Evolutionary conservation across 2,797 vertebrate species (phyloP).

Genomic region (Hoplostethus atlanticus): DNA sequence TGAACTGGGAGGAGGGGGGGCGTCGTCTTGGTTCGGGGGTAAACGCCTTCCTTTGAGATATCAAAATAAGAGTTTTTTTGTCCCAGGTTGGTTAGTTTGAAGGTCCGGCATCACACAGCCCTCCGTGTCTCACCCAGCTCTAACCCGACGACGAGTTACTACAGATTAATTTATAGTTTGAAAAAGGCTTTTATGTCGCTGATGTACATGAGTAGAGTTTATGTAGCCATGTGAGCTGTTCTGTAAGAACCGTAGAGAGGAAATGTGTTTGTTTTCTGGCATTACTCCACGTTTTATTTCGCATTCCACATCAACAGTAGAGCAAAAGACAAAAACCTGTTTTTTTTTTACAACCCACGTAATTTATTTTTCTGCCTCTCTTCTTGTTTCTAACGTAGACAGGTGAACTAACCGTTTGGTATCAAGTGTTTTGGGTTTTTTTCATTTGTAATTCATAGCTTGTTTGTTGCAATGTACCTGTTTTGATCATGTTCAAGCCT

Average conservation of each 20-base stretch:
- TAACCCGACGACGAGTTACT: constrained; percentile 73
- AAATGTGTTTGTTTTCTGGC: constrained; percentile 58
- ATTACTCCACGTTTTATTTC: constrained; percentile 81
- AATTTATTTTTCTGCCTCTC: constrained; percentile 87
- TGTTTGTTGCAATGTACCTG: constrained; percentile 81
- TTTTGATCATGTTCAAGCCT: constrained; percentile 77
- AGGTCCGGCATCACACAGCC: constrained; percentile 12
- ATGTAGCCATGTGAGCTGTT: constrained; percentile 76
- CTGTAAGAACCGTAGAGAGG: constrained; percentile 71
- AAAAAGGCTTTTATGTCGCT: constrained; percentile 66
- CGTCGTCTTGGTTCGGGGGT: background rate
- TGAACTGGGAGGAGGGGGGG: background rate
- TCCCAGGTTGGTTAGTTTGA: constrained; percentile 16
- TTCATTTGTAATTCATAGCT: constrained; percentile 78
- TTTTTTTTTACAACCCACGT: constrained; percentile 80
- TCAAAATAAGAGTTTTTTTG: constrained; percentile 5
- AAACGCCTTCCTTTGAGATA: background rate
- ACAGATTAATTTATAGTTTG: constrained; percentile 81
- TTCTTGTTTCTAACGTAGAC: constrained; percentile 85
- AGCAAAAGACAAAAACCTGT: constrained; percentile 71
- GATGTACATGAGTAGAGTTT: constrained; percentile 82
- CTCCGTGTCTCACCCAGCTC: constrained; percentile 62
- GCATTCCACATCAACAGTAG: constrained; percentile 83
- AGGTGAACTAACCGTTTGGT: constrained; percentile 88
- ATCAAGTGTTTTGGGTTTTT: constrained; percentile 78